A percentile compares a stretch with the other conserved stretches of the same genome.
These are phyloP conservation scores for Acinonyx jubatus DNA, from an alignment of 2,113 vertebrate species.

Conservation along the genomic window DNA sequence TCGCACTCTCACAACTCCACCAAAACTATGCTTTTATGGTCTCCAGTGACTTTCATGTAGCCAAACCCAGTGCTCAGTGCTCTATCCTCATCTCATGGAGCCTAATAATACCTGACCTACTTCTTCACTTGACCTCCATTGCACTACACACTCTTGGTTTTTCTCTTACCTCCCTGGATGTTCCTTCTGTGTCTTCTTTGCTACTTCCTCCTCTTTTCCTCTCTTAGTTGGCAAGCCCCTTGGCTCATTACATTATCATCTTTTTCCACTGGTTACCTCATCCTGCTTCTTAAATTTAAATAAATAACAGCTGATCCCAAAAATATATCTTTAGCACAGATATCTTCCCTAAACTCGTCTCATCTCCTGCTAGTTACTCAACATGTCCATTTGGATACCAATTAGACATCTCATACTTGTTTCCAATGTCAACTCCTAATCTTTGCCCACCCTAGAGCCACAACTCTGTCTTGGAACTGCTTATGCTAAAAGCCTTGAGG, in stretches of 20 bases:
- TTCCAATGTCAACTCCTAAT: background rate
- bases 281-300: conserved; percentile 36
- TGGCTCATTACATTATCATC: background rate
- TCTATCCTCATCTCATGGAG: background rate
- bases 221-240: background rate
- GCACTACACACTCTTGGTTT: background rate
- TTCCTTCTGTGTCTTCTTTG: background rate
- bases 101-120: background rate
- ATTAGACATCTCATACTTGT: background rate
- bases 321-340: background rate
- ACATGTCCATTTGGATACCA: background rate
- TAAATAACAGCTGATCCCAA: background rate
- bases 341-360: background rate
- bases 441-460: background rate
- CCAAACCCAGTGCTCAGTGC: background rate
- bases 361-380: background rate
- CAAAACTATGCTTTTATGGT: background rate
- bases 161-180: background rate
- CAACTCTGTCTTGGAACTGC: background rate
- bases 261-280: background rate
- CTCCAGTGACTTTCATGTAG: background rate
- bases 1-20: background rate
- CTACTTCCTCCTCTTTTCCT: background rate
- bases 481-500: background rate
- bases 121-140: background rate